These are phyloP conservation scores for Stenchaetothrips biformis DNA, from an alignment of 2,888 invertebrate genomes.

Conservation along the genomic window DNA sequence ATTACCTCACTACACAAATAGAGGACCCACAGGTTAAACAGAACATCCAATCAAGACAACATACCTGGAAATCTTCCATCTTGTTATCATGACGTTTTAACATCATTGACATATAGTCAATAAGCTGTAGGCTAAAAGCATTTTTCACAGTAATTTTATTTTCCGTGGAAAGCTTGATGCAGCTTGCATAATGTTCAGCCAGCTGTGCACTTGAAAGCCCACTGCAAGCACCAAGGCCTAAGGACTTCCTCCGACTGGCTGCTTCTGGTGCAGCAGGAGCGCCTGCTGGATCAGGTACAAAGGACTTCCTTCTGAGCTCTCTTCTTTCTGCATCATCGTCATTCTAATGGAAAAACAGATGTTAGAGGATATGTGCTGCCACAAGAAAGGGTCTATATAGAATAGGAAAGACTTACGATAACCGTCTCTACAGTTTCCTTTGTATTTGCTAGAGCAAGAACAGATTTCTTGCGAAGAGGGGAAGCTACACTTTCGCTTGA, in stretches of 20 bases:
- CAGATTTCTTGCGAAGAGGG: background rate
- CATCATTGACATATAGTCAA: conserved; percentile 77
- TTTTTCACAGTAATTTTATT: conserved; percentile 13
- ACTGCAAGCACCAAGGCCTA: conserved; percentile 5
- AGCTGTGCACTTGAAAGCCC: background rate
- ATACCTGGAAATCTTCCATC: conserved; percentile 56
- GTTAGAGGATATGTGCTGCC: background rate
- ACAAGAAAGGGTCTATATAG: too few relatives aligned
- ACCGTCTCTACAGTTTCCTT: background rate
- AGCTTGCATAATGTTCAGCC: conserved; percentile 6
- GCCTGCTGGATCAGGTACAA: background rate
- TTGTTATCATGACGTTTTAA: conserved; percentile 64
- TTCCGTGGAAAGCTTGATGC: conserved; percentile 1
- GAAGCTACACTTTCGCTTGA: conserved; percentile 5
- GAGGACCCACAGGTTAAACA: background rate
- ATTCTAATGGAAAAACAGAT: background rate
- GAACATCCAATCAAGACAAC: conserved; percentile 29
- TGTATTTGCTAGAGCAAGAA: background rate
- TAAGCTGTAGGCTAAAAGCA: conserved; percentile 75
- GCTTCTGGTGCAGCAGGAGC: background rate
- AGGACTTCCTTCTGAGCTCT: background rate
- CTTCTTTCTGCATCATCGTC: background rate
- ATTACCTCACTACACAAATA: background rate
- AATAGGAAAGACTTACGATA: background rate
- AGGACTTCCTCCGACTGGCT: background rate